Conservation (phyloP, 2,113 vertebrate genomes). For the Gobius niger region DNA sequence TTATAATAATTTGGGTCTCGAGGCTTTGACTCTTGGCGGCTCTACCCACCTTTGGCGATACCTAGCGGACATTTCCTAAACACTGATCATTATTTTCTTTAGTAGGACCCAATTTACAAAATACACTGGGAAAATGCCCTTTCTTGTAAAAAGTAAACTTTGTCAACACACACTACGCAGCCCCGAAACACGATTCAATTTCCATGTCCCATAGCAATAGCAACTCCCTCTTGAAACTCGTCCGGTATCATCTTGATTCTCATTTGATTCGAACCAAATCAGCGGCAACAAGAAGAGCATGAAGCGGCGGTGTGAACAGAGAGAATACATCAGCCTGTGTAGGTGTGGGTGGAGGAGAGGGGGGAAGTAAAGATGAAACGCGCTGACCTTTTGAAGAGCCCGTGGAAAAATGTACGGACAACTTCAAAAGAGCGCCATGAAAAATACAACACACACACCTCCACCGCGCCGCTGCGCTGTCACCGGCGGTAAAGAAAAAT, state of each 20-base stretch:
- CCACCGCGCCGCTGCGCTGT: constrained; percentile 1
- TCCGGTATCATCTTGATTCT: constrained; percentile 39
- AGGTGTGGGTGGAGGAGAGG: constrained; percentile 31
- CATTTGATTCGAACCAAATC: constrained; percentile 37
- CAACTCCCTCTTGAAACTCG: constrained; percentile 22
- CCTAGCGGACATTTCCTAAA: too few species aligned
- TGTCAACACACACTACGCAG: too few species aligned
- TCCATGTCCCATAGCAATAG: too few species aligned
- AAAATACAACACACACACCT: constrained; percentile 63
- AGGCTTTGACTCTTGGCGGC: too few species aligned
- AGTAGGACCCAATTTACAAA: too few species aligned
- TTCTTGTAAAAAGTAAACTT: too few species aligned
- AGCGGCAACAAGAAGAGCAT: constrained; percentile 13
- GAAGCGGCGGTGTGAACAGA: not conserved
- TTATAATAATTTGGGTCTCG: too few species aligned
- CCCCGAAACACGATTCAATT: too few species aligned
- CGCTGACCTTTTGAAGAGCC: constrained; percentile 68
- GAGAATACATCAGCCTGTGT: not conserved
- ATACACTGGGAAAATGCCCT: too few species aligned
- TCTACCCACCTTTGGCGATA: too few species aligned
- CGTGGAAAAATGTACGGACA: constrained; percentile 57
- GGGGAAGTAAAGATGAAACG: constrained; percentile 49
- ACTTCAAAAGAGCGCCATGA: constrained; percentile 72
- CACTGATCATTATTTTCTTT: too few species aligned
- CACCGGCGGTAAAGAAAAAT: constrained; percentile 25